Evolutionary conservation across 2,113 vertebrate genomes (phyloP).

Genomic region (Pogonocichla stellata): DNA sequence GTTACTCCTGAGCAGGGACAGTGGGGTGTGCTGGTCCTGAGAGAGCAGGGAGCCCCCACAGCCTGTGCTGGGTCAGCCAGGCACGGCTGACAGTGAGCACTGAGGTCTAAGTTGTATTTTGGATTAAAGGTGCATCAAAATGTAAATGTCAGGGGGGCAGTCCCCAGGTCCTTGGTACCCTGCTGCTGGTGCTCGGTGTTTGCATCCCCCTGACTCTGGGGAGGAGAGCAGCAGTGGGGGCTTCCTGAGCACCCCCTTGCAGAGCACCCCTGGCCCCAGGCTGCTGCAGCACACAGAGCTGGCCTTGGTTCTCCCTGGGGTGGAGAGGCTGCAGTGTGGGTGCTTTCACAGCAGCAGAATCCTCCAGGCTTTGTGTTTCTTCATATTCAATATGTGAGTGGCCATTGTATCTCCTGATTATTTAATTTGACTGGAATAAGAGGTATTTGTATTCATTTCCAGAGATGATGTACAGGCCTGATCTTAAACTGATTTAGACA

Average conservation of each 20-base stretch:
- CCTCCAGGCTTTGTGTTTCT: background rate
- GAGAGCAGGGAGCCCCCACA: background rate
- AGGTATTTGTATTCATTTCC: constrained; percentile 65
- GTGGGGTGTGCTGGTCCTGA: fast-evolving
- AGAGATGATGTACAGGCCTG: constrained; percentile 49
- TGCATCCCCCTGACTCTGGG: background rate
- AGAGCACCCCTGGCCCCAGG: background rate
- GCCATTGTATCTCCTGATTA: constrained; percentile 24
- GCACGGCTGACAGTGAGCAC: fast-evolving
- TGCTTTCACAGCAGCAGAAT: background rate
- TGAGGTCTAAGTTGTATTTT: background rate
- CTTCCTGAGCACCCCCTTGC: background rate
- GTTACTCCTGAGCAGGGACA: background rate
- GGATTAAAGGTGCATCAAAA: background rate
- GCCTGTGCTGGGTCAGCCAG: background rate
- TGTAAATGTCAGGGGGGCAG: background rate
- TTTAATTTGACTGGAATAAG: constrained; percentile 61
- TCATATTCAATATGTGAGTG: background rate
- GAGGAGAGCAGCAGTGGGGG: fast-evolving
- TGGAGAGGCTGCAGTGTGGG: background rate
- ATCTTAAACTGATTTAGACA: constrained; percentile 60
- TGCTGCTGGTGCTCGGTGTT: fast-evolving
- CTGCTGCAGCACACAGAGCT: background rate
- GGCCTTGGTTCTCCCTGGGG: fast-evolving
- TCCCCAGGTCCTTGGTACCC: background rate